Conservation (phyloP, 2,888 invertebrate genomes). For the Agonopterix subpropinquella region DNA sequence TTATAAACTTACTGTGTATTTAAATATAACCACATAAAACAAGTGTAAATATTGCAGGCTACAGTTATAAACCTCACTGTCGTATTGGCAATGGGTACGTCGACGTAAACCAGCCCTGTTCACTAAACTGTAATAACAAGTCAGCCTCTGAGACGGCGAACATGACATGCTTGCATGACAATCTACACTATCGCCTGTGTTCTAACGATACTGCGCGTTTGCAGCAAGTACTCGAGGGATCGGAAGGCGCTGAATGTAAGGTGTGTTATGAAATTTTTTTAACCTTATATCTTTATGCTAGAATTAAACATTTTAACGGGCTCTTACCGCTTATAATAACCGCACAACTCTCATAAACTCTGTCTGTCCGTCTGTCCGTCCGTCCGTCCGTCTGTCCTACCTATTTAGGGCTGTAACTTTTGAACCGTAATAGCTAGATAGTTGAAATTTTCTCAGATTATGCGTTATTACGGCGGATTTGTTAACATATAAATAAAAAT, state of each 20-base stretch:
- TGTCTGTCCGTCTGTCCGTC: too few relatives aligned
- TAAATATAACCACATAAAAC: too few relatives aligned
- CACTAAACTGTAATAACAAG: conserved; percentile 34
- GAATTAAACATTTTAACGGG: too few relatives aligned
- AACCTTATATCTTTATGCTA: background rate
- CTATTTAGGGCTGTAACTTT: too few relatives aligned
- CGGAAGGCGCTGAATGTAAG: conserved; percentile 27
- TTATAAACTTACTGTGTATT: too few relatives aligned
- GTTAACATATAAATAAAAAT: too few relatives aligned
- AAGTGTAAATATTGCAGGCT: conserved; percentile 23
- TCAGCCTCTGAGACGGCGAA: conserved; percentile 27
- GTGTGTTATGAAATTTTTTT: conserved; percentile 18
- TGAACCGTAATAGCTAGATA: too few relatives aligned
- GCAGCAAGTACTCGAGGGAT: conserved; percentile 17
- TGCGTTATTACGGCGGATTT: too few relatives aligned
- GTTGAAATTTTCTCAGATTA: too few relatives aligned
- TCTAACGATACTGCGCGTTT: conserved; percentile 17
- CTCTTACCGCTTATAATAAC: too few relatives aligned
- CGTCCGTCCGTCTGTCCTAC: too few relatives aligned
- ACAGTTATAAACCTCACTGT: conserved; percentile 39
- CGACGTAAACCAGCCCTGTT: conserved; percentile 50
- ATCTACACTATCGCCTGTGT: conserved; percentile 40
- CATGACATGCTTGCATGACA: conserved; percentile 50
- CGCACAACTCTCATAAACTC: too few relatives aligned
- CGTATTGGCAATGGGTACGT: conserved; percentile 39